Conservation (phyloP, 1,140 invertebrate genomes). For the Aethina tumida region DNA sequence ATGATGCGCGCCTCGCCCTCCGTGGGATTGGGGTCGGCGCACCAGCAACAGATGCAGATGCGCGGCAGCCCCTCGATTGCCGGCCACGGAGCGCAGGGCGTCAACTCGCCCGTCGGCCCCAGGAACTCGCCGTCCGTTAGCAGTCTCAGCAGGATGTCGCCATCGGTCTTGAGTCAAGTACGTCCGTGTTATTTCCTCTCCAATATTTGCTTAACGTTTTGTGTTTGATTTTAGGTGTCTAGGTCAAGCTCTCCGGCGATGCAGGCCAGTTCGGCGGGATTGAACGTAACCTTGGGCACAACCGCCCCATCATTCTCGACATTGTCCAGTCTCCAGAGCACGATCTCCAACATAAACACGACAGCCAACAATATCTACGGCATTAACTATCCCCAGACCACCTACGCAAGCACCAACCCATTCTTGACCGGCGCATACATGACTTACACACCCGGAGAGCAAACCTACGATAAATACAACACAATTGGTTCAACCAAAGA, state of each 20-base stretch:
- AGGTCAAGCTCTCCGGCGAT: constrained; percentile 39
- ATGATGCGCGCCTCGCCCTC: constrained; percentile 27
- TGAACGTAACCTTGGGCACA: constrained; percentile 45
- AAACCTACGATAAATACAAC: constrained; percentile 26
- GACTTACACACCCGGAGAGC: constrained; percentile 38
- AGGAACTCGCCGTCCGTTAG: constrained; percentile 29
- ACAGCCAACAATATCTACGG: constrained; percentile 25
- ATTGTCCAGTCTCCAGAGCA: constrained; percentile 29
- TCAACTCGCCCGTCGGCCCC: constrained; percentile 28
- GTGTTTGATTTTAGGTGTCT: constrained; percentile 13
- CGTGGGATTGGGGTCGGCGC: constrained; percentile 17
- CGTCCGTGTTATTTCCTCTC: too few relatives aligned
- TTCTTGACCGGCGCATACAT: constrained; percentile 42
- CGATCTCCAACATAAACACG: constrained; percentile 33
- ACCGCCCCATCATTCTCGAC: constrained; percentile 32
- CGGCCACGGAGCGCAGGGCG: constrained; percentile 27
- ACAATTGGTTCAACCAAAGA: constrained; percentile 29
- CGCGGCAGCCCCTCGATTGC: constrained; percentile 31
- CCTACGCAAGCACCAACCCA: constrained; percentile 46
- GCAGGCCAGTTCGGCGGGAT: constrained; percentile 46
- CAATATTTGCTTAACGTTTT: background rate
- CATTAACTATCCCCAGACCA: too few relatives aligned
- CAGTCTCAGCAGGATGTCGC: constrained; percentile 30
- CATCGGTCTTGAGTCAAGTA: constrained; percentile 26
- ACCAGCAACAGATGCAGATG: too few relatives aligned